These are phyloP conservation scores for Pycnomerus fuliginosus DNA, from an alignment of 2,888 invertebrate species.

Conservation along the genomic window DNA sequence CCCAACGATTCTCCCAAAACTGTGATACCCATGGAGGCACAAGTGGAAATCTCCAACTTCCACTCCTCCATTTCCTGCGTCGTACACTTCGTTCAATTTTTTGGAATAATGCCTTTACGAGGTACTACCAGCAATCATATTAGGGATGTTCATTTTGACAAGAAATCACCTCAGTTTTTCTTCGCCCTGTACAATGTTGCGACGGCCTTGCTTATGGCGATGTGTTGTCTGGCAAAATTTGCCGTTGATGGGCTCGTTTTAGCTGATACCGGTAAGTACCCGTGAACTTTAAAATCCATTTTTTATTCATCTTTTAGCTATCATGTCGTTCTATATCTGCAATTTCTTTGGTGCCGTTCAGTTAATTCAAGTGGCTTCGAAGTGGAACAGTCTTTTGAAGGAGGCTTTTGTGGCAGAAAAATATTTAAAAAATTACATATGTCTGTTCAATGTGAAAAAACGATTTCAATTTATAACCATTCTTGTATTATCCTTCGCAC, in stretches of 20 bases:
- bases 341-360: conserved; percentile 37
- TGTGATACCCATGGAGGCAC: no score
- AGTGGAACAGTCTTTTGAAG: conserved; percentile 38
- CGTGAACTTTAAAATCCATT: conserved; percentile 1
- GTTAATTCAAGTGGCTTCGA: conserved; percentile 36
- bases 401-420: conserved; percentile 46
- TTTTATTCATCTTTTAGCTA: conserved; percentile 38
- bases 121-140: conserved; percentile 29
- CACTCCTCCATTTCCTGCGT: conserved; percentile 39
- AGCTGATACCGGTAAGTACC: conserved; percentile 40
- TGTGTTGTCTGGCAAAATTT: conserved; percentile 40
- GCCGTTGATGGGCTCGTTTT: conserved; percentile 37
- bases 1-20: no score
- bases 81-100: conserved; percentile 39
- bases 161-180: conserved; percentile 35
- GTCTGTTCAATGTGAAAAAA: conserved; percentile 34
- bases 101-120: conserved; percentile 43
- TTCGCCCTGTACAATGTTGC: conserved; percentile 35
- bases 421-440: conserved; percentile 40
- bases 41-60: no score
- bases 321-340: conserved; percentile 41
- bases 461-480: conserved; percentile 40
- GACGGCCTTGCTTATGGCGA: conserved; percentile 31
- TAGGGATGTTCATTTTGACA: conserved; percentile 36
- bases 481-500: conserved; percentile 41